Conservation (phyloP, 2,888 invertebrate genomes). For the Aspidiotus destructor region DNA sequence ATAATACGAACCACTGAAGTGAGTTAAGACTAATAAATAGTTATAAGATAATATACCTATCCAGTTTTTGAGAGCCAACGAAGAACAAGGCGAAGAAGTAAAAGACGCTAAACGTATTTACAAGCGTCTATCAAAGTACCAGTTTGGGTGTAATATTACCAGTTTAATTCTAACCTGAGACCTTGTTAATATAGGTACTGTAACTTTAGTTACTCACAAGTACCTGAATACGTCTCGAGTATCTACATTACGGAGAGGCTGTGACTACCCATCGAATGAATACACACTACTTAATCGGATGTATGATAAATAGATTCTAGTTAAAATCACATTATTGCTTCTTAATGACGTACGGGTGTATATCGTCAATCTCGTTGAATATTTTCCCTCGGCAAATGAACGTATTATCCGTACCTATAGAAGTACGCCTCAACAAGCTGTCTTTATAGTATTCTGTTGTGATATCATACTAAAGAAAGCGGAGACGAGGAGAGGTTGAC, state of each 20-base stretch:
- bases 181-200: slow-evolving; percentile 9
- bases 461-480: too few relatives aligned
- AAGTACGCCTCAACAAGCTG: too few relatives aligned
- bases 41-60: slow-evolving; percentile 23
- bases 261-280: neutral
- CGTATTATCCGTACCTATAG: too few relatives aligned
- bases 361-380: too few relatives aligned
- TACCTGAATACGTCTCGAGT: neutral
- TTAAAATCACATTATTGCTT: slow-evolving; percentile 29
- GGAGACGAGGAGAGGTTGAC: too few relatives aligned
- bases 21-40: slow-evolving; percentile 19
- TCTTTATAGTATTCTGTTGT: too few relatives aligned
- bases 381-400: too few relatives aligned
- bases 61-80: neutral
- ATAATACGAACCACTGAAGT: slow-evolving; percentile 17
- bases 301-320: slow-evolving; percentile 29
- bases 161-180: neutral
- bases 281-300: slow-evolving; percentile 22
- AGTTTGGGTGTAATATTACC: neutral
- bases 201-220: neutral
- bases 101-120: slow-evolving; percentile 4
- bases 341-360: slow-evolving; percentile 21
- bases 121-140: slow-evolving; percentile 4
- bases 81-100: neutral
- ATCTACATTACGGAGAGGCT: too few relatives aligned